Evolutionary conservation across 2,888 invertebrate genomes (phyloP), one percentile per base, ranked within the genome.

Genomic region (Scaptomyza cyrtandrae): DNA sequence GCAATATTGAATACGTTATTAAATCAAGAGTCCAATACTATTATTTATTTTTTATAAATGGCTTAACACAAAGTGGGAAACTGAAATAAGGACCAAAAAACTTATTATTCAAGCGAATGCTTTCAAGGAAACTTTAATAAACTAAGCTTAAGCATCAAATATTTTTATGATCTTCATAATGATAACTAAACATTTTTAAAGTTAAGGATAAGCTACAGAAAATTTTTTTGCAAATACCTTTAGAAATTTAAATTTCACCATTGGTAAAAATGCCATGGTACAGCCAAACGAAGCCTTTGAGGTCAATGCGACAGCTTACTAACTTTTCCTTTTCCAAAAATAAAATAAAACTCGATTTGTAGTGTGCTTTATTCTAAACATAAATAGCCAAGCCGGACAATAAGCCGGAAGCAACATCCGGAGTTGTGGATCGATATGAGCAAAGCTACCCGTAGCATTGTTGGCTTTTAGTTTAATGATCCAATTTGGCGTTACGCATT

Each of bases 341-440:
- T 16, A 33, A 16, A 52, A 14, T 14, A 44, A 59, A 63, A 62
- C 49, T 45, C 45, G 63, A 31, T 58, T 52, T 31, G 60, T 68
- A 77, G 86, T 83, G 80, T 81, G 80, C 46, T 60, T 71, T 75
- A 64, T 75, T 84, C 61, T 62, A 64, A 86, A 55, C 86, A 84
- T 82, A 84, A 85, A 83, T 85, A 82, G 77, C 53, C 46, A 59
- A 43, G 74, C 33, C 39, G 71, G 62, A 89, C 83, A 77, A 91
- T 86, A 90, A 91, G 89, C 88, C 91, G 91, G 91, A 91, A 90
- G 88, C 76, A 65, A 90, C 91, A 89, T 91, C 91, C 90, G 90
- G 89, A 83, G 86, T 86, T 79, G 65, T 73, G 86, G 83, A 83
- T 83, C 83, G 89, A 89, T 86, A 80, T 86, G 79, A 88, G 83